Evolutionary conservation across 2,888 invertebrate genomes (phyloP).

Genomic region (Cerastoderma edule): DNA sequence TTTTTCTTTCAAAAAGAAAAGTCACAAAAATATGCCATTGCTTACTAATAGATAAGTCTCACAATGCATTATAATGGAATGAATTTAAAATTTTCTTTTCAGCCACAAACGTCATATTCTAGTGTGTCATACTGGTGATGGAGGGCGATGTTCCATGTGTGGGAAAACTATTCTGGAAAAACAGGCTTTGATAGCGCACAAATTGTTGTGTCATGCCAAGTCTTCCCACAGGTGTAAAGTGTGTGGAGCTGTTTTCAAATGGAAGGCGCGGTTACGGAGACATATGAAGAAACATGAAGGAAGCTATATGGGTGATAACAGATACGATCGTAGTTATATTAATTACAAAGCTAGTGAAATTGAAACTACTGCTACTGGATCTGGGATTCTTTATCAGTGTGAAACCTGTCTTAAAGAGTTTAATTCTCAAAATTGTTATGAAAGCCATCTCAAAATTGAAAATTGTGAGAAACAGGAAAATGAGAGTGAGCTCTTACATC

Average conservation of each 20-base stretch:
- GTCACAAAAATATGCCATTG: too few species aligned
- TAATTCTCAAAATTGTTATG: not conserved
- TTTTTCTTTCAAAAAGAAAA: too few species aligned
- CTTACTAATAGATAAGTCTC: too few species aligned
- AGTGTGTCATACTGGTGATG: slow-evolving; percentile 7
- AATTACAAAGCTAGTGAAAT: not conserved
- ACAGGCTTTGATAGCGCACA: slow-evolving; percentile 7
- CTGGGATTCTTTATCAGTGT: not conserved
- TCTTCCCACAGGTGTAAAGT: slow-evolving; percentile 10
- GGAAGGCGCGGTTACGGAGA: not conserved
- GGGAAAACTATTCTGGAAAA: slow-evolving; percentile 13
- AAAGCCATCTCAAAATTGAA: not conserved
- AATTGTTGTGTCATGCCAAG: not conserved
- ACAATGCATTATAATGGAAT: too few species aligned
- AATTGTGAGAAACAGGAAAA: not conserved
- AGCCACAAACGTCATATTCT: slow-evolving; percentile 17
- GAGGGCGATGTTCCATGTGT: slow-evolving; percentile 13
- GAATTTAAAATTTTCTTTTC: not conserved
- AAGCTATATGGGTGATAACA: not conserved
- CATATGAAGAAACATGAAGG: slow-evolving; percentile 9
- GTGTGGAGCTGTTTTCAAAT: slow-evolving; percentile 13
- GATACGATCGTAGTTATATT: not conserved
- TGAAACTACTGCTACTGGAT: not conserved
- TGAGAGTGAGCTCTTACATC: too few species aligned
- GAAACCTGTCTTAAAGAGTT: slow-evolving; percentile 2